Evolutionary conservation across 2,888 invertebrate genomes (phyloP).

Genomic region (Chouioia cunea): DNA sequence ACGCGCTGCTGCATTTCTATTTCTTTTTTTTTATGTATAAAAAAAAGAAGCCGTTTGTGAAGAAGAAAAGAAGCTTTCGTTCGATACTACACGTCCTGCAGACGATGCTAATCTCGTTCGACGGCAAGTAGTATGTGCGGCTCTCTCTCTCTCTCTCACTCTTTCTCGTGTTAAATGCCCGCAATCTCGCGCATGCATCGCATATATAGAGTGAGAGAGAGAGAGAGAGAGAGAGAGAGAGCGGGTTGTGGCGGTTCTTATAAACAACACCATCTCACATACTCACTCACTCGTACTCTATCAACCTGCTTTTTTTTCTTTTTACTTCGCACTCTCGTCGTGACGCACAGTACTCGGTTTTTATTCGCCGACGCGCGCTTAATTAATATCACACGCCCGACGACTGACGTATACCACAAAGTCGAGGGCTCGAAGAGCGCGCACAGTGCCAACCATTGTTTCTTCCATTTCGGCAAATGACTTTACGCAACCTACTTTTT

Average conservation of each 20-base stretch:
- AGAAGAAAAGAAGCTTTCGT: neutral
- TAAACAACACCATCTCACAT: slow-evolving; percentile 67
- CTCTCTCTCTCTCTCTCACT: slow-evolving; percentile 31
- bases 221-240: slow-evolving; percentile 37
- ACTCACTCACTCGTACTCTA: slow-evolving; percentile 59
- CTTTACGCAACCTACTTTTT: no score
- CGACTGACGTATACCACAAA: no score
- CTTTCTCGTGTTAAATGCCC: slow-evolving; percentile 47
- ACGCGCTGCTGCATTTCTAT: slow-evolving; percentile 16
- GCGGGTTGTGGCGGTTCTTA: slow-evolving; percentile 53
- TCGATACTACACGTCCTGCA: slow-evolving; percentile 24
- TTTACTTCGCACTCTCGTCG: neutral
- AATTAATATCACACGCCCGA: slow-evolving; percentile 68
- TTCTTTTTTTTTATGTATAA: slow-evolving; percentile 27
- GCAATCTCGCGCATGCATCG: slow-evolving; percentile 60
- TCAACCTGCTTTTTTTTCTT: slow-evolving; percentile 49
- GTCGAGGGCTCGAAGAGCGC: no score
- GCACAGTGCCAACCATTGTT: no score
- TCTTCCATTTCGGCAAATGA: no score
- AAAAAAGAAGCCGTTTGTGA: neutral
- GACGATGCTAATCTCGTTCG: slow-evolving; percentile 42
- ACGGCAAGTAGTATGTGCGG: slow-evolving; percentile 35
- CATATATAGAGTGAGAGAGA: slow-evolving; percentile 47
- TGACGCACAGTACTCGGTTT: neutral
- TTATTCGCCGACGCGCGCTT: slow-evolving; percentile 55